Conservation (phyloP, 2,888 invertebrate species). For the Sclerodermus sp. region DNA sequence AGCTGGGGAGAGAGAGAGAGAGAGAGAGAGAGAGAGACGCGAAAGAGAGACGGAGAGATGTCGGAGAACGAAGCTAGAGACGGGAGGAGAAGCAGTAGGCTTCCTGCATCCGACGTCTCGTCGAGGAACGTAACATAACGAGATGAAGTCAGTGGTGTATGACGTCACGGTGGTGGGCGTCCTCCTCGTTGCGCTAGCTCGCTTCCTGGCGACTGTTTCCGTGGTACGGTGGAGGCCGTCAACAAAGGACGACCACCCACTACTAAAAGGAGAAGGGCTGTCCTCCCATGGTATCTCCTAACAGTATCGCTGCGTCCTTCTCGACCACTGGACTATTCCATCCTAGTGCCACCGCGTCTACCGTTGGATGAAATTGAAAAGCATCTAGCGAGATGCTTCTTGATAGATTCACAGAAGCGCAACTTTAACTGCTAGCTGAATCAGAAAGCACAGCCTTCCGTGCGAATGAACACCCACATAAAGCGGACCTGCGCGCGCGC, state of each 20-base stretch:
- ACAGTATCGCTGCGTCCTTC: slow-evolving; percentile 24
- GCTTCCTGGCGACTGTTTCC: slow-evolving; percentile 51
- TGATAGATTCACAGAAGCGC: no score
- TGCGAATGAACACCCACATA: no score
- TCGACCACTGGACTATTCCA: slow-evolving; percentile 17
- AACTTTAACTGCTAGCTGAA: no score
- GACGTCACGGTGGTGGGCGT: slow-evolving; percentile 59
- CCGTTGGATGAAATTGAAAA: slow-evolving; percentile 16
- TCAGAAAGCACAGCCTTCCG: no score
- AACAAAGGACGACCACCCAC: slow-evolving; percentile 43
- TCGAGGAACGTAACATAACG: slow-evolving; percentile 50
- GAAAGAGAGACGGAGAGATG: slow-evolving; percentile 4
- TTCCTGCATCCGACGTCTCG: slow-evolving; percentile 53
- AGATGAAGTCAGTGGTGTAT: slow-evolving; percentile 61
- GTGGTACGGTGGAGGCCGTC: slow-evolving; percentile 38
- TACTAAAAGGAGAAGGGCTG: slow-evolving; percentile 25
- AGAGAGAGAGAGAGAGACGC: slow-evolving; percentile 1
- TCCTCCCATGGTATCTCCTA: slow-evolving; percentile 26
- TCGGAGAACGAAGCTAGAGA: slow-evolving; percentile 7
- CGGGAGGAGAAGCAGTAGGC: slow-evolving; percentile 36
- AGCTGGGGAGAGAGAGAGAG: slow-evolving; percentile 20
- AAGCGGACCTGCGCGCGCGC: no score
- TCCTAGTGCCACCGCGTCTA: no score
- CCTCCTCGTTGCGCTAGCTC: slow-evolving; percentile 46
- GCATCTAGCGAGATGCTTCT: slow-evolving; percentile 4